Percentiles rank a stretch among this genome's conserved stretches.
Evolutionary conservation across 2,113 vertebrate species (phyloP).

Genomic region (Empidonax traillii): DNA sequence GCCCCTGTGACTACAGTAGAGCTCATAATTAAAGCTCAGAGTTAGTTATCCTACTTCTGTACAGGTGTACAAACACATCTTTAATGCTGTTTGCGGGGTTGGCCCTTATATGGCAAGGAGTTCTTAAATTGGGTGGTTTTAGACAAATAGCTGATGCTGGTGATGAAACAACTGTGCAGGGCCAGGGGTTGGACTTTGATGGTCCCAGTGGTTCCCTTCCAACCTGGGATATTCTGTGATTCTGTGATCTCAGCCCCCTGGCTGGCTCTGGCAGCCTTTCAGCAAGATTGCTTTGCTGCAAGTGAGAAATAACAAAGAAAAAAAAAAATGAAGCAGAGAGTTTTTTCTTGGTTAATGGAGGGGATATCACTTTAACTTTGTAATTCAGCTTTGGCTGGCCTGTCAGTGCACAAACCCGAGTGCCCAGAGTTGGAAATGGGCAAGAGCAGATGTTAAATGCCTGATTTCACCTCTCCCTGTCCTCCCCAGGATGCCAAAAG

Average conservation of each 20-base stretch:
- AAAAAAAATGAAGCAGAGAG: not conserved
- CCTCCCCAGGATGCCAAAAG: slow-evolving; percentile 84
- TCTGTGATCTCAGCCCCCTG: not conserved
- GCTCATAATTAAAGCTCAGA: not conserved
- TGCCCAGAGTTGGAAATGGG: not conserved
- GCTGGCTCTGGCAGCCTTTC: not conserved
- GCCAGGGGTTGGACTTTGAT: not conserved
- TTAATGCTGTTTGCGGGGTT: not conserved
- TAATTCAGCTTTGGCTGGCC: not conserved
- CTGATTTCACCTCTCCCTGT: not conserved
- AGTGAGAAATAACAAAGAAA: not conserved
- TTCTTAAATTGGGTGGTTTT: not conserved
- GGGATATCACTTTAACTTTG: not conserved
- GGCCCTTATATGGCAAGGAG: fast-evolving
- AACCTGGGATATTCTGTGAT: not conserved
- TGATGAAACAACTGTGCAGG: not conserved
- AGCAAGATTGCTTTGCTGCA: not conserved
- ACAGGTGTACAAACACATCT: not conserved
- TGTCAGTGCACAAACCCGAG: not conserved
- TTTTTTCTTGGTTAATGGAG: not conserved
- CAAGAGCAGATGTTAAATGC: not conserved
- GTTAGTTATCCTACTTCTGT: not conserved
- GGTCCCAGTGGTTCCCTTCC: not conserved
- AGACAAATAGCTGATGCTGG: not conserved
- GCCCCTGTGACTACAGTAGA: not conserved